A percentile compares a stretch with the other conserved stretches of the same genome.
phyloP scores from a whole-genome alignment of 2,888 invertebrate species.

The Siphonodentalium dalli region DNA sequence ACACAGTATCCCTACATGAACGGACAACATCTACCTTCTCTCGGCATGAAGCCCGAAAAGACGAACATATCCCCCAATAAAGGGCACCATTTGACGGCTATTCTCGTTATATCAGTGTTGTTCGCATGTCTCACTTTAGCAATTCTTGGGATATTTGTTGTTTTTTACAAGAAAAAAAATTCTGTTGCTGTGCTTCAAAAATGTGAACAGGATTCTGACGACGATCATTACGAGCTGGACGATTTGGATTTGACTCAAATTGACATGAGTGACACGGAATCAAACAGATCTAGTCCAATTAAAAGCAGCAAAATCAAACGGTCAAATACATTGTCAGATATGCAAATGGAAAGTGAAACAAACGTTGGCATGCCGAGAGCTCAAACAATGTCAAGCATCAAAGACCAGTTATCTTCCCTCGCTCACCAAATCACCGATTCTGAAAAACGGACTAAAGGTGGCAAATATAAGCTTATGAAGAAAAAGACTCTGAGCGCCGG shows the following conservation, averaged over 20 bases:
- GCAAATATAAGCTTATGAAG: too few species aligned
- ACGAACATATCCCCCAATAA: too few species aligned
- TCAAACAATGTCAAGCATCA: too few species aligned
- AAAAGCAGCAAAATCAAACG: not conserved
- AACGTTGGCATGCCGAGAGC: too few species aligned
- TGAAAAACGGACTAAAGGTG: too few species aligned
- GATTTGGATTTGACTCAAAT: conserved; percentile 46
- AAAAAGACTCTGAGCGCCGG: too few species aligned
- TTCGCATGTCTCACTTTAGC: conserved; percentile 54
- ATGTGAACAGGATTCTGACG: conserved; percentile 45
- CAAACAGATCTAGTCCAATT: conserved; percentile 14
- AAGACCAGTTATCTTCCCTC: too few species aligned
- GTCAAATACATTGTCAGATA: conserved; percentile 31
- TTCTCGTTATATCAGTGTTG: conserved; percentile 50
- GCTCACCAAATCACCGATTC: too few species aligned
- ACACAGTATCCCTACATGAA: too few species aligned
- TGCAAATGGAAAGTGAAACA: too few species aligned
- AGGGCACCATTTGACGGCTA: conserved; percentile 32
- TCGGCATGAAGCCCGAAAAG: too few species aligned
- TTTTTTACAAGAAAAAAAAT: conserved; percentile 61
- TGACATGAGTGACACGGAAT: conserved; percentile 35
- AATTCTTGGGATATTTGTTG: conserved; percentile 48
- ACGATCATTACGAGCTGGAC: conserved; percentile 54
- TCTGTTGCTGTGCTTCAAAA: conserved; percentile 56
- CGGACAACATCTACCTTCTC: too few species aligned